These are phyloP conservation scores for Tanytarsus gracilentus DNA, from an alignment of 2,888 invertebrate species.

Conservation along the genomic window DNA sequence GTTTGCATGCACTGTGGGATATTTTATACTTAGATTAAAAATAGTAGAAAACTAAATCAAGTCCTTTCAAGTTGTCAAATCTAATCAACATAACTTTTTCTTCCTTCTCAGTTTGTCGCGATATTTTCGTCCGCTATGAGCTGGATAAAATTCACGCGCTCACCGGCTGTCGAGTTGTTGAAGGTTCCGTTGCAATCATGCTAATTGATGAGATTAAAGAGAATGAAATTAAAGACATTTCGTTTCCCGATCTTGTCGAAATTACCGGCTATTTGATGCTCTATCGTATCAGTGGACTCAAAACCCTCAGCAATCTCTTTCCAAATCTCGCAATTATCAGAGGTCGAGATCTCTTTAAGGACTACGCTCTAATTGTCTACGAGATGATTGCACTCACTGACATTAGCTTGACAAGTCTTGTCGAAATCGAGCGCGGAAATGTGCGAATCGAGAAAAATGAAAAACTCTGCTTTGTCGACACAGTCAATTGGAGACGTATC, in stretches of 20 bases:
- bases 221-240: slow-evolving; percentile 53
- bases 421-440: slow-evolving; percentile 72
- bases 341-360: slow-evolving; percentile 72
- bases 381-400: slow-evolving; percentile 71
- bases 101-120: slow-evolving; percentile 6
- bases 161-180: slow-evolving; percentile 78
- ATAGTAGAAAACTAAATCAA: no score
- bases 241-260: slow-evolving; percentile 78
- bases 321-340: slow-evolving; percentile 91
- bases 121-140: not conserved
- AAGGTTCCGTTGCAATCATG: slow-evolving; percentile 81
- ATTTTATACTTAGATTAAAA: no score
- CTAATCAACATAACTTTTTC: no score
- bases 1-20: no score
- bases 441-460: slow-evolving; percentile 83
- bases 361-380: slow-evolving; percentile 80
- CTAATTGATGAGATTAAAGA: slow-evolving; percentile 64
- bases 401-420: slow-evolving; percentile 71
- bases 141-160: slow-evolving; percentile 41
- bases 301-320: slow-evolving; percentile 75
- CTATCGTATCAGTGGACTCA: slow-evolving; percentile 70
- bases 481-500: slow-evolving; percentile 84
- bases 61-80: no score
- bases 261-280: slow-evolving; percentile 85
- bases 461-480: slow-evolving; percentile 78